Base-by-base conservation (phyloP, 2,797 vertebrate genomes). In the Eulemur albifrons region DNA sequence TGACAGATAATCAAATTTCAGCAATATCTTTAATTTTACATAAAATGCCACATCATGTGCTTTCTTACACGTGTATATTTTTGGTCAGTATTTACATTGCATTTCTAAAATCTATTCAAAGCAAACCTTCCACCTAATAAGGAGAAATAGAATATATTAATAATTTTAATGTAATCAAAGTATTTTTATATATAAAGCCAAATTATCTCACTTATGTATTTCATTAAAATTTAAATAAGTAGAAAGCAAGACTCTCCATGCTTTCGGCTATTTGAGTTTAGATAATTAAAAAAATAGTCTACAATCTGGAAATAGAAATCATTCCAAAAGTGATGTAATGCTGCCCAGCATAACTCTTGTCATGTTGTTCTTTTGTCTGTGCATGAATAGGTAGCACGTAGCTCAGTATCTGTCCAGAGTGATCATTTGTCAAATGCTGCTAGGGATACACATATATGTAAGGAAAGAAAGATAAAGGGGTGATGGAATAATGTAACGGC, bases 181-280 rank as follows among this genome's bases (percentile, higher is more conserved):
- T 23, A 27, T 76, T 40, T 61, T 88, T 75, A 89, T 63, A 43
- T 54, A 45, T 79, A 90, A 50, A 79, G 18, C 50, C 54, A 85
- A 92, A 84, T 77, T 63, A 52, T 57, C n/a, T 63, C 75, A n/a
- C 3, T 79, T 59, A 83, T 45, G 52, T 67, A 84, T 91, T 85
- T 97, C 45, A 92, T 40, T 83, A 45, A 75, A 85, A 77, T 80
- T 65, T 91, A 79, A 38, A 12, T 72, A 69, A 86, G n/a, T 88
- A 21, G 48, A 77, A 85, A 95, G 40, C 27, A 61, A 92, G n/a
- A 32, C 12, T 92, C 15, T 84, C 81, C 15, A 40, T 52, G 35
- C 35, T 84, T 67, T 75, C 18, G 59, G 52, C 7, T 75, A 79
- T 83, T 84, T 90, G 88, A 86, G 50, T 40, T 82, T 79, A 93